Conservation (phyloP, 2,888 invertebrate genomes). For the Erebia palarica region DNA sequence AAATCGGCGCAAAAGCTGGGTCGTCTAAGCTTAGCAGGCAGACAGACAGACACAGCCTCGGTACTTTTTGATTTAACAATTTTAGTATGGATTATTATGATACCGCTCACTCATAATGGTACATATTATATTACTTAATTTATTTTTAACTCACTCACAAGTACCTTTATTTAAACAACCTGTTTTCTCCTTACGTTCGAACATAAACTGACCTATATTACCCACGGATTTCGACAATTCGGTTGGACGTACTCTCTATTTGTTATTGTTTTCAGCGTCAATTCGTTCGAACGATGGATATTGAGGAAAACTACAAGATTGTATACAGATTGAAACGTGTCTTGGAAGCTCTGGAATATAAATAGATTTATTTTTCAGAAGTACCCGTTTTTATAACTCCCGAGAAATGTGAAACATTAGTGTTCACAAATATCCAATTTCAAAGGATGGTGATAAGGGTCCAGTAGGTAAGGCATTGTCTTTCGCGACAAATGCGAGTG, state of each 20-base stretch:
- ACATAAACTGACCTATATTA: conserved; percentile 28
- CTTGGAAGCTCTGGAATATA: conserved; percentile 29
- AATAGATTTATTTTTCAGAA: conserved; percentile 20
- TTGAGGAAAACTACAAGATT: conserved; percentile 29
- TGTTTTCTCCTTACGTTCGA: neutral
- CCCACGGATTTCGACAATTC: conserved; percentile 18
- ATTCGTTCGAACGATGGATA: conserved; percentile 17
- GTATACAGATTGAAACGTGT: conserved; percentile 14
- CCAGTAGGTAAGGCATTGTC: no score
- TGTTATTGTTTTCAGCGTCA: conserved; percentile 31
- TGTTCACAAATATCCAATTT: neutral
- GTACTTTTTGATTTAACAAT: no score
- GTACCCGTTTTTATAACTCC: conserved; percentile 4
- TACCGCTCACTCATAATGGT: no score
- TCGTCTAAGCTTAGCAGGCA: no score
- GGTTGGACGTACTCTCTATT: conserved; percentile 5
- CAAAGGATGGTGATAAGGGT: neutral
- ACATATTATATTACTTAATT: no score
- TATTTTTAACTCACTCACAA: no score
- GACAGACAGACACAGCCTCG: no score
- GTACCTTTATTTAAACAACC: neutral
- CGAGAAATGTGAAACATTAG: neutral
- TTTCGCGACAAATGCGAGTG: no score
- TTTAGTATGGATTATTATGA: no score
- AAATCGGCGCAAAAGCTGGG: no score